A percentile compares a stretch with the other conserved stretches of the same genome.
phyloP scores from a whole-genome alignment of 2,113 vertebrate species.

The Heterocephalus glaber region DNA sequence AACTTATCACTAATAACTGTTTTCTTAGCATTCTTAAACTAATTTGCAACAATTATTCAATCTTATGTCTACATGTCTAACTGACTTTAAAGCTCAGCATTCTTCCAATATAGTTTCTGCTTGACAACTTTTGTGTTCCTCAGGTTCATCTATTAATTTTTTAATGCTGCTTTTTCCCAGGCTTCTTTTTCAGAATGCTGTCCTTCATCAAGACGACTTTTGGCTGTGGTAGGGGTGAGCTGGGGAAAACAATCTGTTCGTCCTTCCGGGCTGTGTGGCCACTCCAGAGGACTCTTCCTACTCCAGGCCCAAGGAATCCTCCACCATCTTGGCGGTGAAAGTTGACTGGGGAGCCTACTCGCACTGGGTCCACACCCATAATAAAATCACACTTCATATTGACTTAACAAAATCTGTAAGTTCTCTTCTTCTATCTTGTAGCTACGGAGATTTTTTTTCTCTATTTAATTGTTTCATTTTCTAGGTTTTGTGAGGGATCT shows the following conservation, averaged over 20 bases:
- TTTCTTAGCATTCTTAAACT: not conserved
- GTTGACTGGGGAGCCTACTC: not conserved
- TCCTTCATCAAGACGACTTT: not conserved
- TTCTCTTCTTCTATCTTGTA: conserved; percentile 33
- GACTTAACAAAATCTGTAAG: conserved; percentile 15
- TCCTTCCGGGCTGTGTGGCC: not conserved
- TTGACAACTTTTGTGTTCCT: not conserved
- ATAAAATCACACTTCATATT: not conserved
- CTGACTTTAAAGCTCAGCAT: not conserved
- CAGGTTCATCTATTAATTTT: not conserved
- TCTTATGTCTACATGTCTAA: not conserved
- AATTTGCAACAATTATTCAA: not conserved
- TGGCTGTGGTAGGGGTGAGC: not conserved
- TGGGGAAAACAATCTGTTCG: not conserved
- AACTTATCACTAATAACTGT: not conserved
- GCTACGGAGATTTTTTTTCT: not conserved
- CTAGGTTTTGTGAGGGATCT: not conserved
- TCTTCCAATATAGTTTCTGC: not conserved
- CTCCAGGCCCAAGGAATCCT: not conserved
- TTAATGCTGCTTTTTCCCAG: not conserved
- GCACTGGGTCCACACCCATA: not conserved
- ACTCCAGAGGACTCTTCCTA: not conserved
- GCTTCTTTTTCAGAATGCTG: not conserved
- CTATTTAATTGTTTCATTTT: conserved; percentile 51
- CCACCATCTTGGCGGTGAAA: not conserved